A percentile compares a stretch with the other conserved stretches of the same genome.
Conservation (phyloP, 2,888 invertebrate genomes). For the Thalpophila matura region DNA sequence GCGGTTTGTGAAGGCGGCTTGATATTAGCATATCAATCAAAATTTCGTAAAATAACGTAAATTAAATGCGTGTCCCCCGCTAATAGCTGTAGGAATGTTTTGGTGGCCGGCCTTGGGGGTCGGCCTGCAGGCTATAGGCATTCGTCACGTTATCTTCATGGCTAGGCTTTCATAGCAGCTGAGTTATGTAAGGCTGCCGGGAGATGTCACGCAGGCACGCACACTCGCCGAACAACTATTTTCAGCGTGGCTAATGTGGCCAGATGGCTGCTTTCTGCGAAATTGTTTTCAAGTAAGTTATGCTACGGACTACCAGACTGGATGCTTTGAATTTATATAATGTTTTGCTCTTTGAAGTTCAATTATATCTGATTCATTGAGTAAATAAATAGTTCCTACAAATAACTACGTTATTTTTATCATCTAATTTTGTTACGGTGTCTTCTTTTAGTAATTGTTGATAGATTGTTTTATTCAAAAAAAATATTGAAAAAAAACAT, state of each 20-base stretch:
- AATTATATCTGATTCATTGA: too few relatives aligned
- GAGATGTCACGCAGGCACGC: slow-evolving; percentile 76
- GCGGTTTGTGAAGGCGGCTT: slow-evolving; percentile 28
- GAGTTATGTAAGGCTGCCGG: slow-evolving; percentile 63
- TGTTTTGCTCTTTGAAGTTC: not conserved
- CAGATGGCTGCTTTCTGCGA: slow-evolving; percentile 32
- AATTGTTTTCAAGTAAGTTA: slow-evolving; percentile 35
- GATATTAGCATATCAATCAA: slow-evolving; percentile 59
- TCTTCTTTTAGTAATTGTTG: too few relatives aligned
- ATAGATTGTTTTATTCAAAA: too few relatives aligned
- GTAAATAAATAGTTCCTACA: too few relatives aligned
- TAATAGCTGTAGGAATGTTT: slow-evolving; percentile 56
- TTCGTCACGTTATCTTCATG: slow-evolving; percentile 74
- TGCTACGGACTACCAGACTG: not conserved
- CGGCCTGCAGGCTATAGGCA: slow-evolving; percentile 65
- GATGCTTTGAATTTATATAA: too few relatives aligned
- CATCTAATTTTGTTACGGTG: too few relatives aligned
- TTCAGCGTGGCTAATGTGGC: slow-evolving; percentile 50
- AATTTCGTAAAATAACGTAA: slow-evolving; percentile 55
- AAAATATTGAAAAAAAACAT: too few relatives aligned
- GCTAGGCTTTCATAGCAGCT: slow-evolving; percentile 64
- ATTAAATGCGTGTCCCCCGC: slow-evolving; percentile 58
- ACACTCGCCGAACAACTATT: slow-evolving; percentile 68
- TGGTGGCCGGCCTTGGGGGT: slow-evolving; percentile 61
- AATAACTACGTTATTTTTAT: too few relatives aligned